Evolutionary conservation across 2,888 invertebrate species (phyloP).

Genomic region (Papilio demoleus): DNA sequence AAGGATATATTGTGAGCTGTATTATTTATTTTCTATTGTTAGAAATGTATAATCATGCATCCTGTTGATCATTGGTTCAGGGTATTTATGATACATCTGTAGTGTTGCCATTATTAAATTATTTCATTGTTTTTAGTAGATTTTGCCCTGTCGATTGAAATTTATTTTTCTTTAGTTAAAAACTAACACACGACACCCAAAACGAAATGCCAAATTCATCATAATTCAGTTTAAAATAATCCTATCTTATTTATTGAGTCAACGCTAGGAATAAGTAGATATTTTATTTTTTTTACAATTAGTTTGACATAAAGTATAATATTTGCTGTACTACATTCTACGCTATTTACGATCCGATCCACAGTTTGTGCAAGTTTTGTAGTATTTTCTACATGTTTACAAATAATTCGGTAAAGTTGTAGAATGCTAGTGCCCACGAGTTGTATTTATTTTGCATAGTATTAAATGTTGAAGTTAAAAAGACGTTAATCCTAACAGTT

Average conservation of each 20-base stretch:
- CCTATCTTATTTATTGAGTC: conserved; percentile 28
- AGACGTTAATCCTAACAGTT: conserved; percentile 2
- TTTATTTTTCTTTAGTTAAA: background rate
- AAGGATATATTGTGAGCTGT: conserved; percentile 42
- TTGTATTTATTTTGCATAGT: conserved; percentile 31
- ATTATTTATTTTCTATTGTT: conserved; percentile 46
- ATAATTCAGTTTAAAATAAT: conserved; percentile 2
- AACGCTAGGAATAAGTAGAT: conserved; percentile 24
- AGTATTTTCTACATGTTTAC: conserved; percentile 22
- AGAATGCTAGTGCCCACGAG: conserved; percentile 16
- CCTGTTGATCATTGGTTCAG: conserved; percentile 20
- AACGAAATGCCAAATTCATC: conserved; percentile 15
- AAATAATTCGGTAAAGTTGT: conserved; percentile 16
- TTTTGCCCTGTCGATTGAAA: conserved; percentile 9
- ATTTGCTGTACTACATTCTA: conserved; percentile 29
- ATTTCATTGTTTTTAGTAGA: conserved; percentile 16
- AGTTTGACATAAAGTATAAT: conserved; percentile 14
- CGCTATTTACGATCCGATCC: conserved; percentile 31
- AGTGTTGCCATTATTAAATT: conserved; percentile 7
- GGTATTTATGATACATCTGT: conserved; percentile 1
- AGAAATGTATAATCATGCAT: conserved; percentile 40
- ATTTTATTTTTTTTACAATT: conserved; percentile 25
- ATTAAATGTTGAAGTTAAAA: conserved; percentile 23
- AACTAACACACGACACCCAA: background rate
- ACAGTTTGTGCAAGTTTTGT: conserved; percentile 20